Percentiles rank a stretch among this genome's conserved stretches.
Conservation (phyloP, 2,113 vertebrate genomes). For the Sapayoa aenigma region DNA sequence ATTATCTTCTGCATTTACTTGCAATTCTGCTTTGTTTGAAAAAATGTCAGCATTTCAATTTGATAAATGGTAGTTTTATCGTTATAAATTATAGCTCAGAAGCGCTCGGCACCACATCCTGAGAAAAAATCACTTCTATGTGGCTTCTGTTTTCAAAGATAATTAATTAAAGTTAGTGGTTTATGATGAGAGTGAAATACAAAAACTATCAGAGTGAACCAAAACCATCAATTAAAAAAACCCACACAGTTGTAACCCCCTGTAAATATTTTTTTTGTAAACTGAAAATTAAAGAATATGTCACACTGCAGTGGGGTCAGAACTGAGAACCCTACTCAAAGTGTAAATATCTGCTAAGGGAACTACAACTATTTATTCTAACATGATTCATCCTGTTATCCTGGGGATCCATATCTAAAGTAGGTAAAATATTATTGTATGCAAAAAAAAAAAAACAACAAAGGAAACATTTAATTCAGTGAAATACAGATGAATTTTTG, state of each 20-base stretch:
- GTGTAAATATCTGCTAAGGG: not conserved
- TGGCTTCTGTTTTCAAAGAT: not conserved
- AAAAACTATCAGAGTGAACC: not conserved
- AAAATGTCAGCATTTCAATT: not conserved
- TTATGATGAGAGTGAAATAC: not conserved
- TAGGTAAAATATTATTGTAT: not conserved
- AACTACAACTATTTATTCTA: not conserved
- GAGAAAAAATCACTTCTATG: not conserved
- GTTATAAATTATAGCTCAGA: not conserved
- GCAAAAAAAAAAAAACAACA: not conserved
- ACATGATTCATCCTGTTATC: not conserved
- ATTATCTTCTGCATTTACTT: not conserved
- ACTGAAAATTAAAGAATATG: not conserved
- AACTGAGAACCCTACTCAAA: not conserved
- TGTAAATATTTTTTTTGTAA: not conserved
- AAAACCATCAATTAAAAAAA: not conserved
- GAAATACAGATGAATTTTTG: not conserved
- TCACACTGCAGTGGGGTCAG: not conserved
- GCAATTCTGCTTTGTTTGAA: not conserved
- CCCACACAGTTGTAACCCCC: fast-evolving
- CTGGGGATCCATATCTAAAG: not conserved
- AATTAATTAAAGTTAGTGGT: not conserved
- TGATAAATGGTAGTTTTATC: not conserved
- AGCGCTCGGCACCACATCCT: not conserved
- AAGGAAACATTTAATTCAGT: not conserved